Evolutionary conservation across 2,113 vertebrate species (phyloP).

Genomic region (Columba janthina): DNA sequence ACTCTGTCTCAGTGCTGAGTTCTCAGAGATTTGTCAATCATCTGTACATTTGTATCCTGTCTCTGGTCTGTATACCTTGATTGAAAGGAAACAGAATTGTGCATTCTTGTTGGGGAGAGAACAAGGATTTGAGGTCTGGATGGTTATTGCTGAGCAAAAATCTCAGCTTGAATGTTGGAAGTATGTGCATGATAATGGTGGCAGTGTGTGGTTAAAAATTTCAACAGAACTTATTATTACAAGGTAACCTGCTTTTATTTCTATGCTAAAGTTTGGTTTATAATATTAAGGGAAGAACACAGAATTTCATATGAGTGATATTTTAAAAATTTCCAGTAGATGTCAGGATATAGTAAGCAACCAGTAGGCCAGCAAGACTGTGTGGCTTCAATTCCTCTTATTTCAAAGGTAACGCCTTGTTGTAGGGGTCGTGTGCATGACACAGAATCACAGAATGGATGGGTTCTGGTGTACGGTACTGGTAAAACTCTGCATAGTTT

Average conservation of each 20-base stretch:
- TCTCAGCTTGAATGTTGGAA: neutral
- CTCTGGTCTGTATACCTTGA: neutral
- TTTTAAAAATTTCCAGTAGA: constrained; percentile 57
- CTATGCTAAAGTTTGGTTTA: neutral
- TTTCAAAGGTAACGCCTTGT: neutral
- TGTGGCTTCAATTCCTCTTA: neutral
- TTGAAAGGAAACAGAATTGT: neutral
- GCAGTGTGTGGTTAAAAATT: neutral
- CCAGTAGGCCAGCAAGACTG: neutral
- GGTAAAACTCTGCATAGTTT: neutral
- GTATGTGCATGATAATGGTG: neutral
- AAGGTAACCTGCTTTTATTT: neutral
- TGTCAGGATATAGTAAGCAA: constrained; percentile 67
- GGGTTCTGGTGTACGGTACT: neutral
- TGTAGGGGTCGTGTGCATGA: neutral
- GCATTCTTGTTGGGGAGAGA: neutral
- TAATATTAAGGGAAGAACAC: neutral
- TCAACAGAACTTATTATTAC: neutral
- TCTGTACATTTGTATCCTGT: neutral
- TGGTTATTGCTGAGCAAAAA: neutral
- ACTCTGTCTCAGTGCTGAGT: neutral
- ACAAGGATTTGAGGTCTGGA: neutral
- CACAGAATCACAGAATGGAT: no score
- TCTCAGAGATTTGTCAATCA: neutral
- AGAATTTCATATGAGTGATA: neutral